phyloP scores from a whole-genome alignment of 2,888 invertebrate species.

The Micoletzkya japonica region DNA sequence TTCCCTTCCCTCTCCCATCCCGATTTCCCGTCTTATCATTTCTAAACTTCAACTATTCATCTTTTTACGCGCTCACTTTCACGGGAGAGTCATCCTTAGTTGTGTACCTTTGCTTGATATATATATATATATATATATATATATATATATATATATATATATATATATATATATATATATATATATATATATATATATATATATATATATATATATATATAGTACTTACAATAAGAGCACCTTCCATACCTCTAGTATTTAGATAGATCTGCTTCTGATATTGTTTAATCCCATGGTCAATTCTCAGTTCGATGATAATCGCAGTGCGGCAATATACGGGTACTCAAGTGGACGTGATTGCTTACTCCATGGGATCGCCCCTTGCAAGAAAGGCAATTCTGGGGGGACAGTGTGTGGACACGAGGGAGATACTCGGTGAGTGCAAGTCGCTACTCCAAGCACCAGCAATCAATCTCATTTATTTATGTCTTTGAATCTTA shows the following conservation, averaged over 20 bases:
- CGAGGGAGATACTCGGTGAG: conserved; percentile 50
- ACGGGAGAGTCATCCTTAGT: no score
- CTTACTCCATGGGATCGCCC: conserved; percentile 62
- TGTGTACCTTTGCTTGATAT: no score
- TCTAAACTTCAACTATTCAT: no score
- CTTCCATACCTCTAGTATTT: not conserved
- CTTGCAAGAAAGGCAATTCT: conserved; percentile 58
- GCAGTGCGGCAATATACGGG: conserved; percentile 62
- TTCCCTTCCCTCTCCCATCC: no score
- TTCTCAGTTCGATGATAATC: conserved; percentile 57
- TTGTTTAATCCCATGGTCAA: not conserved
- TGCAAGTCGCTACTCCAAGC: no score
- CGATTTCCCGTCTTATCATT: no score
- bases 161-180: not conserved
- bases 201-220: not conserved
- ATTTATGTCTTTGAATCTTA: no score
- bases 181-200: not conserved
- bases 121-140: no score
- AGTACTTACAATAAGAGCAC: not conserved
- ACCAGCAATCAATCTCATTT: no score
- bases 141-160: no score
- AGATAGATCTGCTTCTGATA: not conserved
- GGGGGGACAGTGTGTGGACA: conserved; percentile 56
- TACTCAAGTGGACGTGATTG: conserved; percentile 58
- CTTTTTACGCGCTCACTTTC: no score